Percentiles rank a stretch among this genome's conserved stretches.
These are phyloP conservation scores for Lordiphosa fenestrarum DNA, from an alignment of 2,888 invertebrate species.

Conservation along the genomic window DNA sequence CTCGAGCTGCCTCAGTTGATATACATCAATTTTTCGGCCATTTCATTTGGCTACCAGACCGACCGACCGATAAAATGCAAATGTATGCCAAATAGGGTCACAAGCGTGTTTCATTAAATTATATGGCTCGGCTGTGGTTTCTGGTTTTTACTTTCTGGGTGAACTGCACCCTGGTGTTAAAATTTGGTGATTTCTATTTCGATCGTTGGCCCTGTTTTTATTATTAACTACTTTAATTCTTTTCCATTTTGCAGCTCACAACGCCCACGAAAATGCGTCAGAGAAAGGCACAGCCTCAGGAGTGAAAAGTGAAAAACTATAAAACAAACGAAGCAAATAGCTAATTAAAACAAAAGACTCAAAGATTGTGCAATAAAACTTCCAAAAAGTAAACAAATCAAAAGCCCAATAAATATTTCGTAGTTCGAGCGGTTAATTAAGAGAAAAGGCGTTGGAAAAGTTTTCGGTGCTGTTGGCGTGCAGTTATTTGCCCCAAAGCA, in stretches of 20 bases:
- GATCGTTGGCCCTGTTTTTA: slow-evolving; percentile 33
- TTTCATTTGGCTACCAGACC: slow-evolving; percentile 33
- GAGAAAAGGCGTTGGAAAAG: slow-evolving; percentile 25
- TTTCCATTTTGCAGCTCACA: slow-evolving; percentile 45
- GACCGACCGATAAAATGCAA: slow-evolving; percentile 43
- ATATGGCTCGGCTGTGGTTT: slow-evolving; percentile 20
- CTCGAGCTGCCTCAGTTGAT: slow-evolving; percentile 16
- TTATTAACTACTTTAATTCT: slow-evolving; percentile 30
- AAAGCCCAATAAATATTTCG: slow-evolving; percentile 33
- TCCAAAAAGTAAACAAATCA: slow-evolving; percentile 19
- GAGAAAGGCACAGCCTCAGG: slow-evolving; percentile 41
- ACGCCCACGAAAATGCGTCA: slow-evolving; percentile 33
- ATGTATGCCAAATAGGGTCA: slow-evolving; percentile 47
- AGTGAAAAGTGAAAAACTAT: slow-evolving; percentile 50
- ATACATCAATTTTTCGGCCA: slow-evolving; percentile 46
- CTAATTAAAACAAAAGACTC: slow-evolving; percentile 20
- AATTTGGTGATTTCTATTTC: slow-evolving; percentile 31
- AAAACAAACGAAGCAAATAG: slow-evolving; percentile 40
- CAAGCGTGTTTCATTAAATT: slow-evolving; percentile 28
- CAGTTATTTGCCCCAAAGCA: slow-evolving; percentile 43
- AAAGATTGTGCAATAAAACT: slow-evolving; percentile 53
- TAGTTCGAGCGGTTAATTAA: slow-evolving; percentile 38
- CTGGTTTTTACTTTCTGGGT: slow-evolving; percentile 9
- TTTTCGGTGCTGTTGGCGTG: slow-evolving; percentile 27
- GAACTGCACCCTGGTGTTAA: slow-evolving; percentile 11